phyloP scores from a whole-genome alignment of 1,140 invertebrate species.

The Cylas formicarius region DNA sequence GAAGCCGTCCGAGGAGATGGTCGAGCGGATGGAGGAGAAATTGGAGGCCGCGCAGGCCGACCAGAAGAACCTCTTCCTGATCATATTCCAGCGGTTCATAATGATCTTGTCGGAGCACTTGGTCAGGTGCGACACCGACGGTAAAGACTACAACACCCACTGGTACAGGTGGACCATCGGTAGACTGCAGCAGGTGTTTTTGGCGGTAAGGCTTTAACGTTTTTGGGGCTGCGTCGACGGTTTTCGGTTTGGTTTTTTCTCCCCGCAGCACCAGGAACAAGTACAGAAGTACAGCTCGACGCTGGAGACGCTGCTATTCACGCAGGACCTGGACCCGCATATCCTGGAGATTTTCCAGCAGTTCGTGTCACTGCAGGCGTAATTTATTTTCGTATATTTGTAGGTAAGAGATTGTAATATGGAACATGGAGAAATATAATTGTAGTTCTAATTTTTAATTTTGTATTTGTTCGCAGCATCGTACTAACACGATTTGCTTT shows the following conservation, averaged over 20 bases:
- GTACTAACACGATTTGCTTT: background rate
- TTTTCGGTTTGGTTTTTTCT: slow-evolving; percentile 12
- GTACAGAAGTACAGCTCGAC: slow-evolving; percentile 96
- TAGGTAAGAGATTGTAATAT: slow-evolving; percentile 1
- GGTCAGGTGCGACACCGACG: slow-evolving; percentile 87
- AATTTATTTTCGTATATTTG: slow-evolving; percentile 14
- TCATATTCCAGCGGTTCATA: slow-evolving; percentile 97
- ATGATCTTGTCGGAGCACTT: slow-evolving; percentile 97
- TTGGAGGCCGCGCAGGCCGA: slow-evolving; percentile 90
- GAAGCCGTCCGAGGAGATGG: slow-evolving; percentile 77
- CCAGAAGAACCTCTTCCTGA: slow-evolving; percentile 94
- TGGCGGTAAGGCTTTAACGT: slow-evolving; percentile 63
- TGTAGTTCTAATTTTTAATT: background rate
- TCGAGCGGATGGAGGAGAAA: slow-evolving; percentile 93
- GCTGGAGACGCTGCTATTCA: slow-evolving; percentile 90
- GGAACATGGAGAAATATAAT: background rate
- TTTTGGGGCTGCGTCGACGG: background rate
- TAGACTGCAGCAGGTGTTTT: slow-evolving; percentile 89
- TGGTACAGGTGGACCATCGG: slow-evolving; percentile 97
- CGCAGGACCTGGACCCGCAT: slow-evolving; percentile 90
- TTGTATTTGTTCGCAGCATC: background rate
- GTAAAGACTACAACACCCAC: slow-evolving; percentile 85
- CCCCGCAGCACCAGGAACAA: slow-evolving; percentile 86
- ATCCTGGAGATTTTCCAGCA: slow-evolving; percentile 97
- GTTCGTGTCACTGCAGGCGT: slow-evolving; percentile 67